A percentile compares a stretch with the other conserved stretches of the same genome.
Conservation (phyloP, 2,797 vertebrate species). For the Rhinophrynus dorsalis region DNA sequence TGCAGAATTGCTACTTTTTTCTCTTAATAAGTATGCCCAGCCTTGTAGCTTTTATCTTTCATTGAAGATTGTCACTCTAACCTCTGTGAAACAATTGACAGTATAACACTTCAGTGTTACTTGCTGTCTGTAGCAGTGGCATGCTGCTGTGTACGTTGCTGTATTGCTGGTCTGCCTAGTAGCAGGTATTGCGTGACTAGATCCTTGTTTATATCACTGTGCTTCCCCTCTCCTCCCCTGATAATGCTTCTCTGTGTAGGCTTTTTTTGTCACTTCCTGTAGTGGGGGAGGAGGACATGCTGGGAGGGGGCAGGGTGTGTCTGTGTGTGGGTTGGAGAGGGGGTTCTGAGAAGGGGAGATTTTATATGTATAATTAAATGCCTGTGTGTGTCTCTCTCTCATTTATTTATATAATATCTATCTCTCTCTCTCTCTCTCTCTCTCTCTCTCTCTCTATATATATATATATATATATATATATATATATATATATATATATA, state of each 20-base stretch:
- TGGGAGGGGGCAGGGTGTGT: constrained; percentile 7
- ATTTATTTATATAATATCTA: no score
- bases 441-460: no score
- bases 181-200: constrained; percentile 49
- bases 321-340: background rate
- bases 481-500: no score
- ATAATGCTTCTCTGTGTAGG: constrained; percentile 36
- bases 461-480: no score
- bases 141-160: background rate
- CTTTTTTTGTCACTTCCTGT: constrained; percentile 40
- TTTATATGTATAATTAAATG: background rate
- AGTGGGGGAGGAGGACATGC: background rate
- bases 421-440: no score
- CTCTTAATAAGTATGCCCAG: no score
- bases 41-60: no score
- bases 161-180: constrained; percentile 9
- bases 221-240: constrained; percentile 47
- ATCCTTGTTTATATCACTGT: constrained; percentile 45
- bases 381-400: constrained; percentile 9
- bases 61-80: no score
- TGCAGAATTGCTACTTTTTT: no score
- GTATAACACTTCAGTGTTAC: no score
- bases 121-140: background rate
- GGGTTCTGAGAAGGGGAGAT: background rate
- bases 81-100: no score